phyloP scores from a whole-genome alignment of 2,797 vertebrate genomes.

The Buphagus erythrorhynchus region DNA sequence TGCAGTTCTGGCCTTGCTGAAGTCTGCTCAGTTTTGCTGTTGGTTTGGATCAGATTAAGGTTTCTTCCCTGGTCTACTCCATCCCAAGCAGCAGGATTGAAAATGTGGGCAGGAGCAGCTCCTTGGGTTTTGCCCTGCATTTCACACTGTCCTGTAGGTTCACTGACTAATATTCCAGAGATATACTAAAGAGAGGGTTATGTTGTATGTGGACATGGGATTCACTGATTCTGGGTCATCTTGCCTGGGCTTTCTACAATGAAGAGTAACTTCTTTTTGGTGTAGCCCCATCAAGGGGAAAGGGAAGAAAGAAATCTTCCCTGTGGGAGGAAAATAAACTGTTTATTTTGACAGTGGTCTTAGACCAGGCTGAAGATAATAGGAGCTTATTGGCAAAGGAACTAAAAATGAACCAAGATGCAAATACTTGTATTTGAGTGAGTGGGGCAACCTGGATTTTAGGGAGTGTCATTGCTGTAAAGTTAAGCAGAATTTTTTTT shows the following conservation, averaged over 20 bases:
- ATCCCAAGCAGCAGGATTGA: not conserved
- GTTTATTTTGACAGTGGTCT: not conserved
- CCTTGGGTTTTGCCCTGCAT: not conserved
- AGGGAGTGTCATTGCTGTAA: not conserved
- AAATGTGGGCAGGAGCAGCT: not conserved
- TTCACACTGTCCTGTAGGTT: not conserved
- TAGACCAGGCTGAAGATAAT: not conserved
- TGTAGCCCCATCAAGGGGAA: not conserved
- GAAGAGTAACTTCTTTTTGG: not conserved
- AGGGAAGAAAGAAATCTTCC: not conserved
- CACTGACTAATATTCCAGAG: not conserved
- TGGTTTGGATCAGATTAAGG: not conserved
- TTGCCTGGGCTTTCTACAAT: not conserved
- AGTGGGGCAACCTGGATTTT: not conserved
- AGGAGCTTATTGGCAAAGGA: not conserved
- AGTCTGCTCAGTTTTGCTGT: not conserved
- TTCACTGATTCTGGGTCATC: not conserved
- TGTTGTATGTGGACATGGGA: not conserved
- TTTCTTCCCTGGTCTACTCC: not conserved
- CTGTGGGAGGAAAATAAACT: not conserved
- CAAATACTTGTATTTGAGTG: not conserved
- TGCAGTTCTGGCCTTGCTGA: not conserved
- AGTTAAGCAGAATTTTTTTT: not conserved
- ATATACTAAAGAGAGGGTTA: not conserved
- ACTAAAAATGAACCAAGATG: not conserved